Percentiles rank a stretch among this genome's conserved stretches.
Conservation (phyloP, 2,113 vertebrate species). For the Bothrops jararaca region DNA sequence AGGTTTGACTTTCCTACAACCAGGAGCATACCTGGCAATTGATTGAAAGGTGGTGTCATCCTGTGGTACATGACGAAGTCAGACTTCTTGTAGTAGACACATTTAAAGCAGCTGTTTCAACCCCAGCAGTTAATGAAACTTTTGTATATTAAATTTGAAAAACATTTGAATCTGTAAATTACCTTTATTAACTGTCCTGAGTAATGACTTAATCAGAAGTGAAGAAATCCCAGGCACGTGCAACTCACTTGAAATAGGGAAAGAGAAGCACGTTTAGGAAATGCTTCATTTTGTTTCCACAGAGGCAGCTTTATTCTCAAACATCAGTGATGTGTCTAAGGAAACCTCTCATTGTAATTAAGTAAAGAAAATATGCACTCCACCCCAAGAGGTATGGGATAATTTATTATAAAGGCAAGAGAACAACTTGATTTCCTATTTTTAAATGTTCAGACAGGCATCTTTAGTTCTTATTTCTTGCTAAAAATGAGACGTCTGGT, state of each 20-base stretch:
- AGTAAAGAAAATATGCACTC: slow-evolving; percentile 27
- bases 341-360: slow-evolving; percentile 35
- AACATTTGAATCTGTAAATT: slow-evolving; percentile 33
- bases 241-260: slow-evolving; percentile 3
- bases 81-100: neutral
- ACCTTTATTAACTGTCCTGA: slow-evolving; percentile 19
- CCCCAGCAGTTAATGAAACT: neutral
- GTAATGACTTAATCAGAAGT: slow-evolving; percentile 3
- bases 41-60: neutral
- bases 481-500: neutral
- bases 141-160: neutral
- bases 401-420: slow-evolving; percentile 21
- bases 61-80: neutral
- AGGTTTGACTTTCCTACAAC: neutral
- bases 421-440: neutral
- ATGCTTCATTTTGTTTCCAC: slow-evolving; percentile 42
- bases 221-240: slow-evolving; percentile 17
- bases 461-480: neutral
- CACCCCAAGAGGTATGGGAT: neutral
- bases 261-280: slow-evolving; percentile 50
- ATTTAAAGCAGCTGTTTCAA: neutral
- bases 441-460: neutral
- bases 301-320: slow-evolving; percentile 47
- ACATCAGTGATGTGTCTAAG: slow-evolving; percentile 2
- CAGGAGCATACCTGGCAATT: neutral